Evolutionary conservation across 1,140 invertebrate genomes (phyloP), one percentile per base, ranked within the genome.

Genomic region (Cyclina sinensis): DNA sequence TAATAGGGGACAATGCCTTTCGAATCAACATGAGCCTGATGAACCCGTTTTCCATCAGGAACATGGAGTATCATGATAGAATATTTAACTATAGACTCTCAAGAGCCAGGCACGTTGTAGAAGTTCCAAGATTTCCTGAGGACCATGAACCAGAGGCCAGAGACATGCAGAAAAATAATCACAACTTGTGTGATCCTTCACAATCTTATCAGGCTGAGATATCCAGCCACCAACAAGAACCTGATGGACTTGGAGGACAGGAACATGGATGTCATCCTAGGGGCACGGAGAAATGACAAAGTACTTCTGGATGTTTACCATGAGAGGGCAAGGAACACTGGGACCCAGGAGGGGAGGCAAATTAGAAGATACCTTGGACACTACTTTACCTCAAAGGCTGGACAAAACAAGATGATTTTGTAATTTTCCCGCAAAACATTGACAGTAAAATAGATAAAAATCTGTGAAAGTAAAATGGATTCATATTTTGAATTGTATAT

Each of bases 21-120:
- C 57, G 82, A 4, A 76, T 84, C 51, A 76, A 54, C 54, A 87
- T 46, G 21, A 37, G 35, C 89, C 76, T 48, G 18, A 48, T 96
- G 62, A 89, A 90, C 32, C n/a, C n/a, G n/a, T n/a, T n/a, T n/a
- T n/a, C n/a, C 90, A 93, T 18, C 86, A 93, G 79, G 91, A 92
- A 9, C 86, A 88, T 30, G 24, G 18, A 24, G 37, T 21, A 48
- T 54, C 88, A 88, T 24, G 76, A 91, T 73, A 86, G 87, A 76
- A 80, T 96, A 88, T 96, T 94, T 91, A 96, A 96, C 91, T 96
- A 96, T 88, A 90, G 95, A 88, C 91, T 96, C 9, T 48, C 46
- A 48, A 48, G 46, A 48, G 46, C 7, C 18, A 48, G 46, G 46
- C 46, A 18, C 9, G 46, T 48, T 48, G 46, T 48, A 48, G 46